phyloP scores from a whole-genome alignment of 2,888 invertebrate genomes.

The Cephus rjabovi region DNA sequence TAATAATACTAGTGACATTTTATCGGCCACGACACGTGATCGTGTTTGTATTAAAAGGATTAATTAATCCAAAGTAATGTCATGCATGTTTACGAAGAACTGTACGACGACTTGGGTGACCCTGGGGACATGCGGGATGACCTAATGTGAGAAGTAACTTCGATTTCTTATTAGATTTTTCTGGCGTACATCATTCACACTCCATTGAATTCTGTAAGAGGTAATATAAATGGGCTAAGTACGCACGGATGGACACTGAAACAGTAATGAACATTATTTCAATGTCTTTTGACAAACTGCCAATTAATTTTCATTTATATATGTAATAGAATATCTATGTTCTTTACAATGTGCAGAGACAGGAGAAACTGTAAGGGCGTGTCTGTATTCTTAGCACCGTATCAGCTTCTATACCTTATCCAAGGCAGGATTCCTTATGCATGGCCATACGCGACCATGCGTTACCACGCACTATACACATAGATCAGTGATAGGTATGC shows the following conservation, averaged over 20 bases:
- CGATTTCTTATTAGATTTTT: not conserved
- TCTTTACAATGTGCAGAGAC: not conserved
- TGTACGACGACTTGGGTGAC: not conserved
- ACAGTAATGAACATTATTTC: not conserved
- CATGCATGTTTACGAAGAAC: not conserved
- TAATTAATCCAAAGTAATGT: not conserved
- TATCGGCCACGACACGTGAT: not conserved
- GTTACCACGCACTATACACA: constrained; percentile 25
- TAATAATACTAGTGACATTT: not conserved
- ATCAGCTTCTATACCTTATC: constrained; percentile 3
- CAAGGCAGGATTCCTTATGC: constrained; percentile 19
- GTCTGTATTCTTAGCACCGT: constrained; percentile 24
- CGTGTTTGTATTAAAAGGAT: not conserved
- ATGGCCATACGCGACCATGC: constrained; percentile 23
- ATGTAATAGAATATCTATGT: not conserved
- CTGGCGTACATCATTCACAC: not conserved
- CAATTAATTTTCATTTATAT: not conserved
- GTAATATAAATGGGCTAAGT: not conserved
- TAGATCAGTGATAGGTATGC: constrained; percentile 16
- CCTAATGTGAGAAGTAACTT: not conserved
- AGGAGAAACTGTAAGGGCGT: constrained; percentile 35
- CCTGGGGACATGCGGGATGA: not conserved
- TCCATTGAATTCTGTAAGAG: not conserved
- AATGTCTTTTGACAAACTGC: not conserved
- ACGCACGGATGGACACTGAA: not conserved